These are phyloP conservation scores for Homarus americanus DNA, from an alignment of 1,140 invertebrate genomes.

Conservation along the genomic window DNA sequence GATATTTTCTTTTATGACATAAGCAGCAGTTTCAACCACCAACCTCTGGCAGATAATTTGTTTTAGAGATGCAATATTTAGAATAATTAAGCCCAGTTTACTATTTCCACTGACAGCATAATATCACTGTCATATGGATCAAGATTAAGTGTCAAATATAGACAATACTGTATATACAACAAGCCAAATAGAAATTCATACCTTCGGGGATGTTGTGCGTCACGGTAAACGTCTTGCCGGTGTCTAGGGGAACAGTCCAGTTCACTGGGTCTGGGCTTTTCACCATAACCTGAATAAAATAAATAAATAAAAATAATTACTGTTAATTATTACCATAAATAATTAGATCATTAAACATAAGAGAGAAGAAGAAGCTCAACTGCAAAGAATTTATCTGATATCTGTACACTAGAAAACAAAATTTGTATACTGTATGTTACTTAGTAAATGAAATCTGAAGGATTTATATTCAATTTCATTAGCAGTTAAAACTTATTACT, in stretches of 20 bases:
- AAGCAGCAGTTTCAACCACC: constrained; percentile 15
- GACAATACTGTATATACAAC: not conserved
- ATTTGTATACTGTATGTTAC: too few species aligned
- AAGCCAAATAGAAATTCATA: constrained; percentile 32
- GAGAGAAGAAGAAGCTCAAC: too few species aligned
- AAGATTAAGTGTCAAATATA: not conserved
- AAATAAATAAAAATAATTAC: not conserved
- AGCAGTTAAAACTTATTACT: too few species aligned
- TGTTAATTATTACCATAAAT: not conserved
- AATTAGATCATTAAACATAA: too few species aligned
- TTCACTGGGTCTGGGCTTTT: constrained; percentile 82
- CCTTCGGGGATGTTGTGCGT: constrained; percentile 93
- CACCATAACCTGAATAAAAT: constrained; percentile 67
- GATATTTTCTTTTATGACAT: not conserved
- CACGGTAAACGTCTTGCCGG: constrained; percentile 93
- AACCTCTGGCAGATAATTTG: not conserved
- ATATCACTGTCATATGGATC: not conserved
- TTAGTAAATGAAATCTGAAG: too few species aligned
- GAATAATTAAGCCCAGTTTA: constrained; percentile 33
- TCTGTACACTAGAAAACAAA: too few species aligned
- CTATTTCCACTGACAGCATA: not conserved
- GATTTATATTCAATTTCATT: too few species aligned
- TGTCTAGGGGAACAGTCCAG: constrained; percentile 95
- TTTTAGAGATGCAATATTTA: constrained; percentile 25
- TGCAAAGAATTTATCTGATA: too few species aligned